Percentiles rank a stretch among this genome's conserved stretches.
phyloP scores from a whole-genome alignment of 1,140 invertebrate species.

The Listronotus oregonensis region DNA sequence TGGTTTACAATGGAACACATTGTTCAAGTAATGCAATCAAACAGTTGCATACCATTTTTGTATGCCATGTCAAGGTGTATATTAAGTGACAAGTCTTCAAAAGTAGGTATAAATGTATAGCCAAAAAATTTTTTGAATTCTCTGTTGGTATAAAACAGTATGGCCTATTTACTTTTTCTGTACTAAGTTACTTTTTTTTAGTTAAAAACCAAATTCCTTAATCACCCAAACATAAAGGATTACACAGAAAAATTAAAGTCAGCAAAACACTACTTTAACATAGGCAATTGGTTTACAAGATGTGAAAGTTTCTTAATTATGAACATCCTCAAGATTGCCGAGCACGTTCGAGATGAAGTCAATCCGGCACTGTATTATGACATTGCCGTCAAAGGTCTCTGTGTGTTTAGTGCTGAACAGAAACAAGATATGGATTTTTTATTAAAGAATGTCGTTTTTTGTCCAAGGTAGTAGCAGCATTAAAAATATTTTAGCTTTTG shows the following conservation, averaged over 20 bases:
- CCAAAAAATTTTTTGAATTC: too few species aligned
- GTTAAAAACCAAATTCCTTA: conserved; percentile 52
- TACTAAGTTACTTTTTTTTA: too few species aligned
- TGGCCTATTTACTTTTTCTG: too few species aligned
- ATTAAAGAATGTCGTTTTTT: conserved; percentile 62
- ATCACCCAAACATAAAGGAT: conserved; percentile 43
- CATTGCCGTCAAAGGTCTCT: conserved; percentile 60
- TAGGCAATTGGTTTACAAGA: conserved; percentile 63
- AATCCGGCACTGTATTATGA: conserved; percentile 55
- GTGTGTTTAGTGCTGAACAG: conserved; percentile 59
- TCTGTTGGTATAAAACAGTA: too few species aligned
- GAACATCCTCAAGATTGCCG: conserved; percentile 57
- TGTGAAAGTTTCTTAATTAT: conserved; percentile 61
- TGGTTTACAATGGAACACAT: conserved; percentile 59
- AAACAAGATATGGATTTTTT: conserved; percentile 58
- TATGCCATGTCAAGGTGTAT: conserved; percentile 55
- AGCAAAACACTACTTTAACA: conserved; percentile 49
- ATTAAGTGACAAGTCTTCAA: conserved; percentile 36
- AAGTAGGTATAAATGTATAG: conserved; percentile 40
- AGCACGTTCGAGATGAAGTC: conserved; percentile 56
- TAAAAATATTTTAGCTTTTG: too few species aligned
- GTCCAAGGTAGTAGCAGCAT: conserved; percentile 49
- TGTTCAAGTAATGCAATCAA: conserved; percentile 58
- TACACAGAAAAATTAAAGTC: conserved; percentile 43
- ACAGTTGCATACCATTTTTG: conserved; percentile 61